Evolutionary conservation across 53 echinoderm and acorn worm genomes (phyloP), one percentile per base, ranked within the genome.

Genomic region (Pentamera pediparva): DNA sequence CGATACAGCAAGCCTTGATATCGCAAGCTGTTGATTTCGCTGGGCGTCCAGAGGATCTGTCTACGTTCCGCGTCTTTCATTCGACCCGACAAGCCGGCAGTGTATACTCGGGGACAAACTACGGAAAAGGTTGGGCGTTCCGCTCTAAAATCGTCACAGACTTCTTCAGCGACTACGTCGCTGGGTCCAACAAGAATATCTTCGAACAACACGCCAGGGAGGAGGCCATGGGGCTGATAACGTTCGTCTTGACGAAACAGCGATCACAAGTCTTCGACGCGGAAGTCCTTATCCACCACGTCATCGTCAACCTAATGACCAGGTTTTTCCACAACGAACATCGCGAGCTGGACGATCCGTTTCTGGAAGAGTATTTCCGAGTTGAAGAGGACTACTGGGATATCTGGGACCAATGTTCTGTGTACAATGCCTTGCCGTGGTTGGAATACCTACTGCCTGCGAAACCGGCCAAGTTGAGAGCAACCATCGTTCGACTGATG

Each of bases 361-460:
- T 69, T 12, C 18, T 86, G 70, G 52, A 59, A 1, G 77, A 76
- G 7, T 81, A 81, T 35, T 39, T 82, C 6, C 56, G 69, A 2
- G 71, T 74, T 60, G 77, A 71, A 28, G 76, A 86, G 53, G 77
- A 76, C 21, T 81, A 81, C 27, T 76, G 65, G 1, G 43, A 60
- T 4, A 76, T 73, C 1, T 65, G 77, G 20, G 70, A 77, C 37
- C 61, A 54, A 81, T 56, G 69, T 83, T 26, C 58, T 84, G 49
- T 73, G 11, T 18, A 69, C 29, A 86, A 94, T 59, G 86, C 90
- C 60, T 77, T 94, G 87, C 94, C 94, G 0, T 86, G 90, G 84
- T 21, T 86, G 34, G 74, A 78, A 27, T 59, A 18, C 21, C 49
- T 39, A 32, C 84, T 89, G 4, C 69, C 17, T 11, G 75, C 79